Conservation (phyloP, 2,113 vertebrate genomes). For the Trogon surrucura region DNA sequence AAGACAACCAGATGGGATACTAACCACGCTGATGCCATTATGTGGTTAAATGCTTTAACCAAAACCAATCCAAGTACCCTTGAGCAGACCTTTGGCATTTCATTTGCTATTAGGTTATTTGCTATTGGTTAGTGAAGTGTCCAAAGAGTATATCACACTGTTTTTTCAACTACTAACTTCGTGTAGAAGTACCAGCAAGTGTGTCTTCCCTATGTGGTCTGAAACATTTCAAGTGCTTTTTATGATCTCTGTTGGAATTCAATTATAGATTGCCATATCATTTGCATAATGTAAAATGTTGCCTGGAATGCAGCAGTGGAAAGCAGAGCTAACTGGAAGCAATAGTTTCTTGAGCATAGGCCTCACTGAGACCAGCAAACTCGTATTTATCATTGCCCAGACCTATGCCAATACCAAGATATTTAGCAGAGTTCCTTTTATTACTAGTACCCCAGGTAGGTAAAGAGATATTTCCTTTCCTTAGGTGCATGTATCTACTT, state of each 20-base stretch:
- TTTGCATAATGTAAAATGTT: not conserved
- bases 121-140: not conserved
- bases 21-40: not conserved
- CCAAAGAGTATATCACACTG: not conserved
- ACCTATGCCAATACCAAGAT: not conserved
- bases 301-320: not conserved
- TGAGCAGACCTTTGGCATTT: not conserved
- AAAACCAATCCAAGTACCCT: not conserved
- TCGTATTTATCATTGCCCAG: not conserved
- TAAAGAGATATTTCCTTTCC: not conserved
- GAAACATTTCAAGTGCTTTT: not conserved
- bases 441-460: not conserved
- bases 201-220: not conserved
- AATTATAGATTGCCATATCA: not conserved
- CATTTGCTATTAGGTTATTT: not conserved
- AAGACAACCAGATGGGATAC: not conserved
- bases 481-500: not conserved
- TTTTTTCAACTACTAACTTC: not conserved
- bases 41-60: constrained; percentile 12
- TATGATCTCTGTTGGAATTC: not conserved
- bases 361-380: not conserved
- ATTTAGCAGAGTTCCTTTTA: not conserved
- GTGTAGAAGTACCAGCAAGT: not conserved
- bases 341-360: not conserved
- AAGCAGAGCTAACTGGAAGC: not conserved